phyloP scores from a whole-genome alignment of 1,140 invertebrate genomes.

The Ectropis grisescens region DNA sequence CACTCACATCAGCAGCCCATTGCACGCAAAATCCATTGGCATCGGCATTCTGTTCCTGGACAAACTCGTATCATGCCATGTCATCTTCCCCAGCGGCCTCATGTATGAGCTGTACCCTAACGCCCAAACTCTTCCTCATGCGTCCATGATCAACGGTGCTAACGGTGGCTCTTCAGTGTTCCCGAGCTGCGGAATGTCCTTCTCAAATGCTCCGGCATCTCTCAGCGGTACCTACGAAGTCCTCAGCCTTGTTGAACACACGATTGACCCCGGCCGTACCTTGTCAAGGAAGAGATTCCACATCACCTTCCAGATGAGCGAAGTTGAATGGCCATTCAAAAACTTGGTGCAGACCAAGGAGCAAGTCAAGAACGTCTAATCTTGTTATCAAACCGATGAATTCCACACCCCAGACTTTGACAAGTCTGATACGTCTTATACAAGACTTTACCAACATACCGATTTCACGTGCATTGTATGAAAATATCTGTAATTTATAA shows the following conservation, averaged over 20 bases:
- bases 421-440: no score
- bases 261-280: conserved; percentile 11
- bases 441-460: no score
- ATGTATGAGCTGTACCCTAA: conserved; percentile 27
- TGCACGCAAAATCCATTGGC: conserved; percentile 16
- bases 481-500: no score
- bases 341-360: no score
- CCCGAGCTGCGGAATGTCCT: conserved; percentile 20
- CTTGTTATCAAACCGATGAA: no score
- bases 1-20: conserved; percentile 17
- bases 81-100: conserved; percentile 24
- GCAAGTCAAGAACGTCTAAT: no score
- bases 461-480: no score
- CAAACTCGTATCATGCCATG: conserved; percentile 19
- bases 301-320: conserved; percentile 17
- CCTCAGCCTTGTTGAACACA: conserved; percentile 16
- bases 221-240: conserved; percentile 36
- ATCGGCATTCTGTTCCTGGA: conserved; percentile 25
- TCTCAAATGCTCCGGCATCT: conserved; percentile 17
- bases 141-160: no score
- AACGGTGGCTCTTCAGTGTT: conserved; percentile 14
- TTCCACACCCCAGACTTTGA: no score
- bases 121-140: no score
- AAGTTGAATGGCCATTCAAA: no score
- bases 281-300: conserved; percentile 30